Percentiles rank a stretch among this genome's conserved stretches.
phyloP scores from a whole-genome alignment of 2,888 invertebrate species.

The Eupsilia transversa region DNA sequence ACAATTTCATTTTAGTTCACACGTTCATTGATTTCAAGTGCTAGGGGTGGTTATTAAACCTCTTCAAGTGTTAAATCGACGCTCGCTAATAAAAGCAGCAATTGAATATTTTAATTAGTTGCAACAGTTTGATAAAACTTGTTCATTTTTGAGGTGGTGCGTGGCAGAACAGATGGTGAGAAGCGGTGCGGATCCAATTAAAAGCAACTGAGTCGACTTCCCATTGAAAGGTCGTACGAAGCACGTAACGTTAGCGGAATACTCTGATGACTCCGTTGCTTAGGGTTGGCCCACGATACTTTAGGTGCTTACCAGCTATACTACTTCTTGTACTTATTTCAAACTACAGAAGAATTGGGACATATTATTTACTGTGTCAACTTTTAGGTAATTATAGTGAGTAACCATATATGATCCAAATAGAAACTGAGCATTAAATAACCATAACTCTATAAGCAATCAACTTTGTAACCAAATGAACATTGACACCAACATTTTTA shows the following conservation, averaged over 20 bases:
- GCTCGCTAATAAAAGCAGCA: constrained; percentile 60
- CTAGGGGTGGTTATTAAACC: constrained; percentile 30
- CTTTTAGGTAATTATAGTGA: neutral
- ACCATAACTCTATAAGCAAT: too few species aligned
- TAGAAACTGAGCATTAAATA: neutral
- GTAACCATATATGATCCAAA: neutral
- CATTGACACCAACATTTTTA: neutral
- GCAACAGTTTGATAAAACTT: constrained; percentile 74
- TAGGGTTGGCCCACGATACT: constrained; percentile 46
- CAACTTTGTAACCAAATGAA: neutral
- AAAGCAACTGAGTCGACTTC: constrained; percentile 74
- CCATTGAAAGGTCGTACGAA: constrained; percentile 75
- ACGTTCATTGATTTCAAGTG: constrained; percentile 52
- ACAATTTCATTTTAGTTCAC: constrained; percentile 49
- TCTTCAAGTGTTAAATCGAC: constrained; percentile 43
- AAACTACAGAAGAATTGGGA: neutral
- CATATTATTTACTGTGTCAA: neutral
- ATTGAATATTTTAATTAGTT: constrained; percentile 76
- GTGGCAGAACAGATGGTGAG: constrained; percentile 72
- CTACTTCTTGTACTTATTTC: neutral
- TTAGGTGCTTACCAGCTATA: neutral
- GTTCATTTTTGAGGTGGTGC: constrained; percentile 78
- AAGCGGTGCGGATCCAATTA: constrained; percentile 81
- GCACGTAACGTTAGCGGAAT: constrained; percentile 65
- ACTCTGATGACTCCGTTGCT: constrained; percentile 60